Conservation (phyloP, 92 coral and sea anemone species). For the Pocillopora meandrina region DNA sequence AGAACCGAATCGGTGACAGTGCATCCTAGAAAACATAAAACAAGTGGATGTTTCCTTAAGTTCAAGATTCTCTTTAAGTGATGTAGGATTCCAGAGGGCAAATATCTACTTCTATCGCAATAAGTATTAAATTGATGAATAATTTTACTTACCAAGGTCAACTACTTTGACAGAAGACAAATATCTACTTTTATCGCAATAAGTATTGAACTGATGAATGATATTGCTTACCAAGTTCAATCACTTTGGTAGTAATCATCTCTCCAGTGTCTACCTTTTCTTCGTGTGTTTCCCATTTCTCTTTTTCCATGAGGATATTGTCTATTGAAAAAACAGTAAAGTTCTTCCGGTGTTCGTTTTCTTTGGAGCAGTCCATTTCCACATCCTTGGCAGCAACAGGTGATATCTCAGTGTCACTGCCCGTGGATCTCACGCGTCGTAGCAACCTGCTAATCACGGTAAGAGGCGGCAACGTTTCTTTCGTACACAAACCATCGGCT, state of each 20-base stretch:
- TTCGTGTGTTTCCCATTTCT: conserved; percentile 7
- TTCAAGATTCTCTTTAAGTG: no score
- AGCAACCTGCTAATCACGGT: conserved; percentile 64
- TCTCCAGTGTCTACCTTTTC: conserved; percentile 1
- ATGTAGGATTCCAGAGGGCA: no score
- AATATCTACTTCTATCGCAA: no score
- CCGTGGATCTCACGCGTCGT: conserved; percentile 41
- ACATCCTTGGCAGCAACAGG: conserved; percentile 4
- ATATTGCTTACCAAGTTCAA: conserved; percentile 26
- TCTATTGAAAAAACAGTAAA: conserved; percentile 63
- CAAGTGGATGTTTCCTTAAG: not conserved
- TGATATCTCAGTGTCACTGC: conserved; percentile 22
- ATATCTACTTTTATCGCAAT: no score
- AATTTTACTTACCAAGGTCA: no score
- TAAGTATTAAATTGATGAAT: no score
- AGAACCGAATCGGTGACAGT: conserved; percentile 21
- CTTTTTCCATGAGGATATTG: conserved; percentile 53
- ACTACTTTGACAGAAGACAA: no score
- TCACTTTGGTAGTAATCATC: conserved; percentile 2
- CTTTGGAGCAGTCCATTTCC: conserved; percentile 30
- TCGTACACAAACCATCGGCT: conserved; percentile 59
- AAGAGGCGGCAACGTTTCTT: conserved; percentile 60
- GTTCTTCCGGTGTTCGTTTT: conserved; percentile 17
- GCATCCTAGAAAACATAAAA: conserved; percentile 3
- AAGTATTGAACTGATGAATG: no score